Percentiles rank a stretch among this genome's conserved stretches.
Evolutionary conservation across 2,113 vertebrate species (phyloP).

Genomic region (Indicator indicator): DNA sequence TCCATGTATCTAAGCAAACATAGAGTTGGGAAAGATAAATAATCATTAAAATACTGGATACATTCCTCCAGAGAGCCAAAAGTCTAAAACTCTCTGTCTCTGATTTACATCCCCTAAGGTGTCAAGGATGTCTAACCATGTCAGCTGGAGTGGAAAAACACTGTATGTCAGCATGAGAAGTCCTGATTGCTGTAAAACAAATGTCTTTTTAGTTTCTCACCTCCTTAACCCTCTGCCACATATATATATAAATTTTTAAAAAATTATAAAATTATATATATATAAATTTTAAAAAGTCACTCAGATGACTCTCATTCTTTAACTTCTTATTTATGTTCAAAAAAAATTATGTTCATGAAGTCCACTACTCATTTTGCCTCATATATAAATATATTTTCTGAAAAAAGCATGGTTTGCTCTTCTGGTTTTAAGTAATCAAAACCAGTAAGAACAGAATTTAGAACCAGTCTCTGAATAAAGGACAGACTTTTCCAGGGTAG

Average conservation of each 20-base stretch:
- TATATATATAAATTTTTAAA: no score
- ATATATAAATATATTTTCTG: not conserved
- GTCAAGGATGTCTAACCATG: constrained; percentile 6
- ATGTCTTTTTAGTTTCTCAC: not conserved
- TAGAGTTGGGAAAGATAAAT: constrained; percentile 5
- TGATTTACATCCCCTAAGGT: constrained; percentile 39
- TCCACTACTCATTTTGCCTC: not conserved
- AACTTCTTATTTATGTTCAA: not conserved
- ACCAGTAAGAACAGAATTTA: not conserved
- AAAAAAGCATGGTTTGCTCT: not conserved
- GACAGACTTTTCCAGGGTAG: not conserved
- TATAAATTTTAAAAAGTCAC: not conserved
- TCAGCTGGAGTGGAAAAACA: constrained; percentile 64
- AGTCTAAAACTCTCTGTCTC: constrained; percentile 8
- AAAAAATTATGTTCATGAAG: not conserved
- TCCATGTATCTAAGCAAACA: not conserved
- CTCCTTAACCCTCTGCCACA: not conserved
- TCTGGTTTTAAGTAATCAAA: not conserved
- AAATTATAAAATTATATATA: no score
- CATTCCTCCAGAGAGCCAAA: constrained; percentile 36
- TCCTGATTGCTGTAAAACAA: constrained; percentile 20
- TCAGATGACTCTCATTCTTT: not conserved
- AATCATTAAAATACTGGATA: constrained; percentile 54
- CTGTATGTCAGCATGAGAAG: constrained; percentile 45
- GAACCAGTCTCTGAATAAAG: not conserved